Evolutionary conservation across 2,113 vertebrate genomes (phyloP).

Genomic region (Bucco capensis): DNA sequence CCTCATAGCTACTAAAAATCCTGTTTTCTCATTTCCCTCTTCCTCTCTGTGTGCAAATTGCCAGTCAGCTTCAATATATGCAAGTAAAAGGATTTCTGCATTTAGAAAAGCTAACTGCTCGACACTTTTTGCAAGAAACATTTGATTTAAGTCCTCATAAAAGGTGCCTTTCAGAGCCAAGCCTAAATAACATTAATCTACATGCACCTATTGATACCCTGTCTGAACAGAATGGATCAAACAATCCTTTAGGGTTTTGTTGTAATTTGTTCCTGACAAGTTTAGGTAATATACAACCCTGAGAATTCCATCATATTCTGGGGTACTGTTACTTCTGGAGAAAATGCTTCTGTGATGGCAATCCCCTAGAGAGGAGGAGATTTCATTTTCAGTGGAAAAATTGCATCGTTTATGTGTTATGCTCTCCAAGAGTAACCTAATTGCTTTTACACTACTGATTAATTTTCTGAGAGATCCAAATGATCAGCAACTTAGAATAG

Average conservation of each 20-base stretch:
- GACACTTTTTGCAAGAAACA: not conserved
- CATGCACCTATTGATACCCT: not conserved
- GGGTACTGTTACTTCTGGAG: not conserved
- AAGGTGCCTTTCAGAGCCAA: not conserved
- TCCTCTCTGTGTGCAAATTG: not conserved
- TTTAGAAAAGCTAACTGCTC: not conserved
- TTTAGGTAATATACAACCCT: not conserved
- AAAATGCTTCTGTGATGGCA: not conserved
- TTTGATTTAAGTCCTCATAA: not conserved
- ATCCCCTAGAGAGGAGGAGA: not conserved
- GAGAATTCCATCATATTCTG: not conserved
- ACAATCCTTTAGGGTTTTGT: not conserved
- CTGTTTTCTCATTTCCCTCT: not conserved
- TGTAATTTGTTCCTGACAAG: not conserved
- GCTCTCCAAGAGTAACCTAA: not conserved
- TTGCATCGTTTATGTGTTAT: not conserved
- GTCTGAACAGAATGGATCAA: not conserved
- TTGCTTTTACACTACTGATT: not conserved
- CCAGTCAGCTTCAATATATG: not conserved
- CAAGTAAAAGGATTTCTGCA: not conserved
- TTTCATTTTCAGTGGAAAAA: slow-evolving; percentile 3
- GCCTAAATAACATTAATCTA: not conserved
- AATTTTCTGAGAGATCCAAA: not conserved
- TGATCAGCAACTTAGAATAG: not conserved
- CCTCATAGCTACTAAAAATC: not conserved